Conservation (phyloP, 2,113 vertebrate species). For the Heliornis fulica region DNA sequence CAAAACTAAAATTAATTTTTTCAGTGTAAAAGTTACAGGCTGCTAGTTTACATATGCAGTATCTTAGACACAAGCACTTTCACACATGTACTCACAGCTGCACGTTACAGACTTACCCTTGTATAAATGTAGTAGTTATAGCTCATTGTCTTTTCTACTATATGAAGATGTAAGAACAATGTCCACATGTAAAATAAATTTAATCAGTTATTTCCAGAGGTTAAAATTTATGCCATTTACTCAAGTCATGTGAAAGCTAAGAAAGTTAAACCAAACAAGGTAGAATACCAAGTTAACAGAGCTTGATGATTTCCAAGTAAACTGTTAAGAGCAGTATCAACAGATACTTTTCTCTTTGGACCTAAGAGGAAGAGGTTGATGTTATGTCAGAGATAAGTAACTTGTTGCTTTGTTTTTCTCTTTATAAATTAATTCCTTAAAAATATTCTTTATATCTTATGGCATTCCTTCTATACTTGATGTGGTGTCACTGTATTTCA, state of each 20-base stretch:
- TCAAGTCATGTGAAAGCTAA: not conserved
- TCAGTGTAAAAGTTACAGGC: not conserved
- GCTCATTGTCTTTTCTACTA: not conserved
- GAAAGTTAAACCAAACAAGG: not conserved
- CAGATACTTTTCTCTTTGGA: not conserved
- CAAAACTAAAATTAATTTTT: not conserved
- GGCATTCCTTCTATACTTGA: not conserved
- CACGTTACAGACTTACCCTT: not conserved
- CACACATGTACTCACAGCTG: rapidly evolving
- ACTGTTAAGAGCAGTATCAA: not conserved
- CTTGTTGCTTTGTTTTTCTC: not conserved
- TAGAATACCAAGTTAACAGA: not conserved
- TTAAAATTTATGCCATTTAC: not conserved
- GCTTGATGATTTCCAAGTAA: not conserved
- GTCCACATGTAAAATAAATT: not conserved
- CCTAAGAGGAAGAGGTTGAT: not conserved
- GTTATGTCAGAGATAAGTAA: not conserved
- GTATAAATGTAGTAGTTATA: not conserved
- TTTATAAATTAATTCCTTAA: not conserved
- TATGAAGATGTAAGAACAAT: not conserved
- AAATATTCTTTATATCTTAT: not conserved
- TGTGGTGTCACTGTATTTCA: not conserved
- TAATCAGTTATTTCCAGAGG: not conserved
- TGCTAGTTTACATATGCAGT: not conserved
- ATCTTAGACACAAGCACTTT: not conserved